Evolutionary conservation across 2,797 vertebrate genomes (phyloP).

Genomic region (Tragopan temminckii): DNA sequence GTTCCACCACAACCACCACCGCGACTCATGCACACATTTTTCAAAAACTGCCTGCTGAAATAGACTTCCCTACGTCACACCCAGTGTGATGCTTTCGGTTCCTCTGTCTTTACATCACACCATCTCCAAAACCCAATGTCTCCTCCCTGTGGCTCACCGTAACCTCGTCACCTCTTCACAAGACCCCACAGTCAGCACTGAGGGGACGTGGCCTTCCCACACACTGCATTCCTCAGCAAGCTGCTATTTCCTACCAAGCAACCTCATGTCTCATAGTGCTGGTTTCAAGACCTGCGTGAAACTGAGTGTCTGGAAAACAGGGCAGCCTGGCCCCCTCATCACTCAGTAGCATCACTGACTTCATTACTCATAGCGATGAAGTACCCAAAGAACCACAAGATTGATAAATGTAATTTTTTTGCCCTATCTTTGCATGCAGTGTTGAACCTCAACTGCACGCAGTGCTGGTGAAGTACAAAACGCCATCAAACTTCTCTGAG

Average conservation of each 20-base stretch:
- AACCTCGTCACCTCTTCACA: background rate
- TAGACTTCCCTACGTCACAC: background rate
- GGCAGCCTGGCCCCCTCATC: background rate
- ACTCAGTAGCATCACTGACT: too few relatives aligned
- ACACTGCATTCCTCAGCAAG: rapidly evolving
- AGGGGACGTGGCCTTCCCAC: background rate
- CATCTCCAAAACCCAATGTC: background rate
- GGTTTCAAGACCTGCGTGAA: background rate
- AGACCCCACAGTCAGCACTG: background rate
- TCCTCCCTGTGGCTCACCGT: background rate
- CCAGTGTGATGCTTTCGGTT: background rate
- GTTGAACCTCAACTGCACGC: rapidly evolving
- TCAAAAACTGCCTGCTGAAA: background rate
- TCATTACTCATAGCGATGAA: background rate
- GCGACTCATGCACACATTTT: background rate
- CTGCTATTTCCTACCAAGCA: background rate
- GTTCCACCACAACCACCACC: background rate
- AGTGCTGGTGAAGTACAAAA: background rate
- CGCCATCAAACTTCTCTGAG: background rate
- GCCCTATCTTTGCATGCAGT: background rate
- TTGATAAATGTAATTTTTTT: background rate
- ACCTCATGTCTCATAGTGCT: background rate
- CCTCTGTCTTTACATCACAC: background rate
- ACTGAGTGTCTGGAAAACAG: rapidly evolving
- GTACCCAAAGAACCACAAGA: background rate